Conservation (phyloP, 2,888 invertebrate genomes). For the Amiota mariae region DNA sequence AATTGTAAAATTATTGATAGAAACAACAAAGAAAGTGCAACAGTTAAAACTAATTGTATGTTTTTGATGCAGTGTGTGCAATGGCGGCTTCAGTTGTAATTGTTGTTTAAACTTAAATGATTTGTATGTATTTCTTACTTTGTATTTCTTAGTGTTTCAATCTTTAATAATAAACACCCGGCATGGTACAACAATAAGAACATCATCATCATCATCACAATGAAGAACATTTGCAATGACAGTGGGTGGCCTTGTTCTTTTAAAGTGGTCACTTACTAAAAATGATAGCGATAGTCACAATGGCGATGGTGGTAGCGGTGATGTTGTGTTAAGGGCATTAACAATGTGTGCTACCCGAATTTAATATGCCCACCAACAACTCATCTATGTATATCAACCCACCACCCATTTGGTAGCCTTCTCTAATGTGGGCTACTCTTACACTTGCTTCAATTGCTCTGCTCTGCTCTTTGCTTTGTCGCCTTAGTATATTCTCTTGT, state of each 20-base stretch:
- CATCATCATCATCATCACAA: neutral
- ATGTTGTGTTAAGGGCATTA: neutral
- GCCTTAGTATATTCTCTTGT: neutral
- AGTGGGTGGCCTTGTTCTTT: neutral
- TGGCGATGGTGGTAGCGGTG: neutral
- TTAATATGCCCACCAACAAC: neutral
- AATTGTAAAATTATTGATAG: too few relatives aligned
- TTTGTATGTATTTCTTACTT: neutral
- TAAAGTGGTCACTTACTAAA: neutral
- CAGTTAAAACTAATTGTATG: too few relatives aligned
- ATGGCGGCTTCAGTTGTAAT: too few relatives aligned
- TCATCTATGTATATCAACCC: neutral
- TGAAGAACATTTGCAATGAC: neutral
- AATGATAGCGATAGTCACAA: too few relatives aligned
- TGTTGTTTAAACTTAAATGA: too few relatives aligned
- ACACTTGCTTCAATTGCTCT: too few relatives aligned
- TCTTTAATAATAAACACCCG: conserved; percentile 7
- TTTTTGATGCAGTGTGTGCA: too few relatives aligned
- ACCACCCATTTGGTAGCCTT: neutral
- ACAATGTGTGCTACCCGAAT: neutral
- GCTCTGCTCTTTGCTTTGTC: neutral
- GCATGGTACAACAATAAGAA: neutral
- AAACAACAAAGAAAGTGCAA: too few relatives aligned
- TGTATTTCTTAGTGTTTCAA: conserved; percentile 7
- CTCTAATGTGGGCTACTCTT: neutral